These are phyloP conservation scores for Lasius platythorax DNA, from an alignment of 2,888 invertebrate genomes.

Conservation along the genomic window DNA sequence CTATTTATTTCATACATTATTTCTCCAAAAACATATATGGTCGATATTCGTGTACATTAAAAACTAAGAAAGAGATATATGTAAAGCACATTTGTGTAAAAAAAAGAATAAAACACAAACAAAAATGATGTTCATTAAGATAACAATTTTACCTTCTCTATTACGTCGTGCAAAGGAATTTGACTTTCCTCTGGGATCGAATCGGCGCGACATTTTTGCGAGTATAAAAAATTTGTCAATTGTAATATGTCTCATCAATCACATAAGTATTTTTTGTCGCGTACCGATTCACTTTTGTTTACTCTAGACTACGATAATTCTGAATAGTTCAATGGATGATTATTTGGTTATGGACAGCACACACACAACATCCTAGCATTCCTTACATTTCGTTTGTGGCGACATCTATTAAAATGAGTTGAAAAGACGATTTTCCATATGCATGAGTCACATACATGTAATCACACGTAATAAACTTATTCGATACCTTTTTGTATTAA, in stretches of 20 bases:
- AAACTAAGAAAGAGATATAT: neutral
- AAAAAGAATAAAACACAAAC: neutral
- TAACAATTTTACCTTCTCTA: conserved; percentile 34
- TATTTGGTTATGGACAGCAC: too few relatives aligned
- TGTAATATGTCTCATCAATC: neutral
- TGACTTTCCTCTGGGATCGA: neutral
- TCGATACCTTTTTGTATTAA: too few relatives aligned
- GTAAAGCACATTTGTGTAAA: neutral
- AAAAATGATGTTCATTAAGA: neutral
- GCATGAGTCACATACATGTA: too few relatives aligned
- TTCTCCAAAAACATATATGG: neutral
- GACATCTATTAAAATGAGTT: too few relatives aligned
- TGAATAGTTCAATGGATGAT: neutral
- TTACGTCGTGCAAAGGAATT: neutral
- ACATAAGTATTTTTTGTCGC: neutral
- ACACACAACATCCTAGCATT: too few relatives aligned
- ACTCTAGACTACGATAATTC: neutral
- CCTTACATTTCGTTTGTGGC: too few relatives aligned
- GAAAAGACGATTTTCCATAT: too few relatives aligned
- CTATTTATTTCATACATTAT: neutral
- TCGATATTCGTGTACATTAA: neutral
- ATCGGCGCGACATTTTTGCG: conserved; percentile 59
- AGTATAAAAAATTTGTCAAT: neutral
- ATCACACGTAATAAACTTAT: too few relatives aligned
- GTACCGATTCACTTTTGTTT: neutral